Conservation (phyloP, 53 echinoderm and acorn worm genomes). For the Glandiceps talaboti region DNA sequence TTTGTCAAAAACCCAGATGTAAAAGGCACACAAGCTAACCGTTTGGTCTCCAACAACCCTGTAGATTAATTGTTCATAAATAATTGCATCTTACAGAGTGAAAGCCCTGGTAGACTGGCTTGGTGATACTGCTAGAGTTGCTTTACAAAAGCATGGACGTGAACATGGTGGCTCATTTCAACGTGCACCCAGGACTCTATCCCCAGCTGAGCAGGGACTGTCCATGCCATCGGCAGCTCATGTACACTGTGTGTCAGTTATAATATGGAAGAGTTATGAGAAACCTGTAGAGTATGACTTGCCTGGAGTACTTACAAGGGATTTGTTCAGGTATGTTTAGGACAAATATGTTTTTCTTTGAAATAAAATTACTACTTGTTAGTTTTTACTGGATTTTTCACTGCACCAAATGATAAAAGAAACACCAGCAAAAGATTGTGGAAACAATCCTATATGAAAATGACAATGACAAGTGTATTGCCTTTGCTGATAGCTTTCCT, state of each 20-base stretch:
- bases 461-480: no score
- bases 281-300: slow-evolving; percentile 40
- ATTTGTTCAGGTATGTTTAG: slow-evolving; percentile 72
- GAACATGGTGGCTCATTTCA: slow-evolving; percentile 15
- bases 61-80: no score
- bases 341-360: no score
- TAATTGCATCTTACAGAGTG: slow-evolving; percentile 49
- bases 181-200: slow-evolving; percentile 70
- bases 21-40: no score
- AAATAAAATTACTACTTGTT: no score
- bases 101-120: slow-evolving; percentile 90
- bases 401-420: no score
- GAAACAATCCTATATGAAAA: no score
- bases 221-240: slow-evolving; percentile 75
- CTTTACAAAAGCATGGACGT: slow-evolving; percentile 76
- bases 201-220: slow-evolving; percentile 69
- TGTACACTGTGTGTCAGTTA: slow-evolving; percentile 74
- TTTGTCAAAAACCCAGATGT: no score
- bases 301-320: slow-evolving; percentile 59
- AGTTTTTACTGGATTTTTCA: no score
- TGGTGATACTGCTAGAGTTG: slow-evolving; percentile 92
- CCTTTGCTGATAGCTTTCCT: no score
- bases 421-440: no score
- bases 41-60: no score
- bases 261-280: slow-evolving; percentile 77